Percentiles rank a stretch among this genome's conserved stretches.
Evolutionary conservation across 2,797 vertebrate genomes (phyloP).

Genomic region (Sardinella longiceps): DNA sequence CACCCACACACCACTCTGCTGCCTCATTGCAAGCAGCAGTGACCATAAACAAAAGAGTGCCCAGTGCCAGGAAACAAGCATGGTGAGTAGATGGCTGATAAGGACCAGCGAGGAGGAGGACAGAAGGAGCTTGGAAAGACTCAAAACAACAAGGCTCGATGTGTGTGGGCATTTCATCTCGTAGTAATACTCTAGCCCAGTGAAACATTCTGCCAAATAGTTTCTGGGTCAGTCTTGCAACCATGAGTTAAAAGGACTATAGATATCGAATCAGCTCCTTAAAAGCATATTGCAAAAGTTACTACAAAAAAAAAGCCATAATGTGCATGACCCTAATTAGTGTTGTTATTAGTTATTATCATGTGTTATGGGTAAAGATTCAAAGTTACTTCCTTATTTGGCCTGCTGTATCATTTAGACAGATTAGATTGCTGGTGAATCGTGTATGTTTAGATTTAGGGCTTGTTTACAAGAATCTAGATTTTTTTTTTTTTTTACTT

Average conservation of each 20-base stretch:
- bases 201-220: not conserved
- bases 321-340: not conserved
- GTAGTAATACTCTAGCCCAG: not conserved
- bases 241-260: no score
- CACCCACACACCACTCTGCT: not conserved
- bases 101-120: not conserved
- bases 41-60: not conserved
- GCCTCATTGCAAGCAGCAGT: not conserved
- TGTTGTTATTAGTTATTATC: not conserved
- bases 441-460: no score
- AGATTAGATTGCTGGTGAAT: no score
- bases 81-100: not conserved
- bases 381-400: not conserved
- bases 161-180: not conserved
- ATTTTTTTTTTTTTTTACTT: no score
- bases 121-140: not conserved
- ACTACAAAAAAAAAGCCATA: not conserved
- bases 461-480: no score
- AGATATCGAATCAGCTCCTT: not conserved
- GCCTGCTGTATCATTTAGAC: not conserved
- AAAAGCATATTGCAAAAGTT: not conserved
- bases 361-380: not conserved
- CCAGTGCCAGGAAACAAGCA: not conserved
- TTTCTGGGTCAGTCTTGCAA: not conserved
- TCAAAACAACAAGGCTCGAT: not conserved